Evolutionary conservation across 2,113 vertebrate genomes (phyloP).

Genomic region (Oostethus manadensis): DNA sequence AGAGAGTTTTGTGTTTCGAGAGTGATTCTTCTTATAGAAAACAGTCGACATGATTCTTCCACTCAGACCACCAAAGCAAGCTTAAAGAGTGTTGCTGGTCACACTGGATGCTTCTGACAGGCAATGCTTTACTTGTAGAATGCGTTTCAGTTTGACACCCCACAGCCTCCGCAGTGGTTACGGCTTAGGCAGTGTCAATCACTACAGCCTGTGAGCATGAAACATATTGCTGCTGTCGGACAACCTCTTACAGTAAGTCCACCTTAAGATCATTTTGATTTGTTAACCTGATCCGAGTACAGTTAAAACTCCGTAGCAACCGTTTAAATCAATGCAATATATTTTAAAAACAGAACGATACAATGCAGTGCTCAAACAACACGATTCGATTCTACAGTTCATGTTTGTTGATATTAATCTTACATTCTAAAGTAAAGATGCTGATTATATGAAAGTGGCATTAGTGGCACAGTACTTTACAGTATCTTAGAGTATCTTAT

Average conservation of each 20-base stretch:
- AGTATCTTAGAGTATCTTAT: too few species aligned
- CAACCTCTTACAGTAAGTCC: neutral
- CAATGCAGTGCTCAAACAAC: too few species aligned
- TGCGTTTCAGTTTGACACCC: conserved; percentile 21
- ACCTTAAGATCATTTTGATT: neutral
- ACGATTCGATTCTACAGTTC: too few species aligned
- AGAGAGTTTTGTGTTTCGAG: too few species aligned
- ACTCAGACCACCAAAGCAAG: neutral
- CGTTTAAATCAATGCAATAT: too few species aligned
- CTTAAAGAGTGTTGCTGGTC: conserved; percentile 8
- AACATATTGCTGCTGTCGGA: neutral
- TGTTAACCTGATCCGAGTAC: neutral
- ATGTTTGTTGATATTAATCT: too few species aligned
- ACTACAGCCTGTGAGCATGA: conserved; percentile 38
- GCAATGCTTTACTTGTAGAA: conserved; percentile 40
- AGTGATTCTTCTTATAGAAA: neutral
- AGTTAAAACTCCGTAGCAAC: too few species aligned
- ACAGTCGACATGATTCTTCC: neutral
- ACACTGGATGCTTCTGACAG: conserved; percentile 11
- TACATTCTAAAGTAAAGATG: too few species aligned
- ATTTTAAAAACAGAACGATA: too few species aligned
- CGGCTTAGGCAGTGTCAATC: conserved; percentile 24
- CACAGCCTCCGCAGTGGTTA: conserved; percentile 21
- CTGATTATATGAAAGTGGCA: too few species aligned
- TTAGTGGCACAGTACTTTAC: too few species aligned